phyloP scores from a whole-genome alignment of 1,140 invertebrate species.

The Euborellia annulipes region DNA sequence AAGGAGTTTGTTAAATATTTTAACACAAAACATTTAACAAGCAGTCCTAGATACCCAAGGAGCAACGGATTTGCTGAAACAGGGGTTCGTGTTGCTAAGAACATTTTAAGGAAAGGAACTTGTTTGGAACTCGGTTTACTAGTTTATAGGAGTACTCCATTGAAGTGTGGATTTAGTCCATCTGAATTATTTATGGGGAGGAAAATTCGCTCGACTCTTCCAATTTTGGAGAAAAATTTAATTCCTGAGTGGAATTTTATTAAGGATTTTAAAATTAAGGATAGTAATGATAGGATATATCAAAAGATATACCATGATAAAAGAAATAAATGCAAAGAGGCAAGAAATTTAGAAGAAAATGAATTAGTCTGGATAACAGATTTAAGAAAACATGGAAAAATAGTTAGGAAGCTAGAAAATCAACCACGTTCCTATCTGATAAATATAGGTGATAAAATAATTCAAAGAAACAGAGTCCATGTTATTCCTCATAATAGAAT shows the following conservation, averaged over 20 bases:
- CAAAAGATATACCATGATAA: background rate
- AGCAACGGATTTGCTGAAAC: conserved; percentile 12
- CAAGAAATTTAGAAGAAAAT: background rate
- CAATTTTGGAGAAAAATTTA: background rate
- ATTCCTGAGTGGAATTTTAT: background rate
- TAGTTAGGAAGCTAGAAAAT: background rate
- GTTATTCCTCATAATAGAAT: too few species aligned
- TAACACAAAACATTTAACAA: conserved; percentile 4
- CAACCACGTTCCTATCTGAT: background rate
- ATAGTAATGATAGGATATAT: background rate
- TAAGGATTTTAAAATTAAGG: background rate
- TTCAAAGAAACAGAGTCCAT: background rate
- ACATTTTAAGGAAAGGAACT: conserved; percentile 8
- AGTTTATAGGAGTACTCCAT: background rate
- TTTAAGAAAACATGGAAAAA: background rate
- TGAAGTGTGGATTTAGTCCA: background rate
- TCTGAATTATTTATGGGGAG: background rate
- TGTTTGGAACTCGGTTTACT: background rate
- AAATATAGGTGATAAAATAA: background rate
- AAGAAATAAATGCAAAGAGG: background rate
- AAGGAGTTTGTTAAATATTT: conserved; percentile 9
- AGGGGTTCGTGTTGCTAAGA: conserved; percentile 8
- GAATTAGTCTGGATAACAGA: background rate
- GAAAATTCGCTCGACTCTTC: background rate
- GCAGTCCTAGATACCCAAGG: conserved; percentile 7